Conservation (phyloP, 2,113 vertebrate species). For the Xiphophorus maculatus region DNA sequence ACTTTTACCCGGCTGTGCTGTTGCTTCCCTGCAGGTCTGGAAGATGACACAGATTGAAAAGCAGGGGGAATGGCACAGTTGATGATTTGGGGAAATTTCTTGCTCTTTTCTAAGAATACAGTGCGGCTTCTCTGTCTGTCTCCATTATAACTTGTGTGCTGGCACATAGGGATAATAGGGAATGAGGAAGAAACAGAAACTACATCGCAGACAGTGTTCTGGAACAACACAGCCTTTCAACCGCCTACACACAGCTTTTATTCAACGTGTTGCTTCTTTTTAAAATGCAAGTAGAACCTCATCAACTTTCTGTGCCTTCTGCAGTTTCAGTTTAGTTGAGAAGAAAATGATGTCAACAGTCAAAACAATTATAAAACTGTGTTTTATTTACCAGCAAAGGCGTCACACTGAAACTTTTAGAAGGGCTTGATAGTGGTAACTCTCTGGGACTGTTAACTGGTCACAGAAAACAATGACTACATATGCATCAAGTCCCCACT, state of each 20-base stretch:
- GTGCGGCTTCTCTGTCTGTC: background rate
- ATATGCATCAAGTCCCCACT: too few species aligned
- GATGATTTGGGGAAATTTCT: conserved; percentile 6
- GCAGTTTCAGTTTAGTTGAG: too few species aligned
- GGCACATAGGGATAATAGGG: background rate
- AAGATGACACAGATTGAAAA: conserved; percentile 12
- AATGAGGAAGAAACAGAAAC: conserved; percentile 12
- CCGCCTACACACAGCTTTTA: conserved; percentile 1
- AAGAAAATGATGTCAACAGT: too few species aligned
- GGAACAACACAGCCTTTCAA: background rate
- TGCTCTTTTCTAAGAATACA: background rate
- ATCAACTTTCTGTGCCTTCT: too few species aligned
- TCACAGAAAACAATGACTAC: too few species aligned
- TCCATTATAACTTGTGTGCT: background rate
- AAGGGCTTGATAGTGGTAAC: too few species aligned
- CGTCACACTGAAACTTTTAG: too few species aligned
- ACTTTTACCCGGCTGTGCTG: conserved; percentile 13
- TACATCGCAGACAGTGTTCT: background rate
- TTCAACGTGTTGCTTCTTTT: conserved; percentile 6
- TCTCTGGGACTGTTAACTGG: too few species aligned
- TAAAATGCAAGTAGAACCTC: background rate
- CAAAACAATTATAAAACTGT: too few species aligned
- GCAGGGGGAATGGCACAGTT: background rate
- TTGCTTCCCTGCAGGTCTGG: conserved; percentile 7
- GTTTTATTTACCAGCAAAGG: too few species aligned